A percentile compares a stretch with the other conserved stretches of the same genome.
Evolutionary conservation across 1,140 invertebrate genomes (phyloP).

Genomic region (Campoletis sonorensis): DNA sequence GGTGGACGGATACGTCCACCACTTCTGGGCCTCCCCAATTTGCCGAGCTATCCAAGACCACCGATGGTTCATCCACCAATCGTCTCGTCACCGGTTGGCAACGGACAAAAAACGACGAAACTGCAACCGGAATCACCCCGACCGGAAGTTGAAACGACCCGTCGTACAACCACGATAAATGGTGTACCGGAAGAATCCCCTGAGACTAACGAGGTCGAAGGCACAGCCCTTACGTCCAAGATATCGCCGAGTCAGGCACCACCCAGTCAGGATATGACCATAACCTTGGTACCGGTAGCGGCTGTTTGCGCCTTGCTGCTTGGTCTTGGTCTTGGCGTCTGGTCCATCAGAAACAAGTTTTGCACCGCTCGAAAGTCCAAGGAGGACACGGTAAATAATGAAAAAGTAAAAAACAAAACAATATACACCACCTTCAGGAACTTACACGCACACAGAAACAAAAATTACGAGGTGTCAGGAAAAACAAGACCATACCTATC

Average conservation of each 20-base stretch:
- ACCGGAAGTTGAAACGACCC: conserved; percentile 36
- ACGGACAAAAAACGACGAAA: conserved; percentile 63
- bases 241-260: conserved; percentile 62
- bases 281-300: conserved; percentile 79
- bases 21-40: conserved; percentile 63
- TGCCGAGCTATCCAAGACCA: conserved; percentile 61
- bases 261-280: conserved; percentile 72
- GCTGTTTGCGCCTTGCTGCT: conserved; percentile 78
- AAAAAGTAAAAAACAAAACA: conserved; percentile 29
- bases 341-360: conserved; percentile 78
- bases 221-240: conserved; percentile 66
- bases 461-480: too few relatives aligned
- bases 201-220: conserved; percentile 64
- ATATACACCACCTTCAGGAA: too few relatives aligned
- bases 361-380: conserved; percentile 78
- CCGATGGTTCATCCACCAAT: conserved; percentile 52
- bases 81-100: conserved; percentile 48
- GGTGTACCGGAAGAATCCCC: conserved; percentile 4
- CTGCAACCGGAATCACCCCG: conserved; percentile 60
- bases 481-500: too few relatives aligned
- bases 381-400: conserved; percentile 78
- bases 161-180: conserved; percentile 32
- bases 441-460: too few relatives aligned
- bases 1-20: conserved; percentile 66
- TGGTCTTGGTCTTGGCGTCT: conserved; percentile 75